These are phyloP conservation scores for Blennius ocellaris DNA, from an alignment of 2,113 vertebrate genomes.

Conservation along the genomic window DNA sequence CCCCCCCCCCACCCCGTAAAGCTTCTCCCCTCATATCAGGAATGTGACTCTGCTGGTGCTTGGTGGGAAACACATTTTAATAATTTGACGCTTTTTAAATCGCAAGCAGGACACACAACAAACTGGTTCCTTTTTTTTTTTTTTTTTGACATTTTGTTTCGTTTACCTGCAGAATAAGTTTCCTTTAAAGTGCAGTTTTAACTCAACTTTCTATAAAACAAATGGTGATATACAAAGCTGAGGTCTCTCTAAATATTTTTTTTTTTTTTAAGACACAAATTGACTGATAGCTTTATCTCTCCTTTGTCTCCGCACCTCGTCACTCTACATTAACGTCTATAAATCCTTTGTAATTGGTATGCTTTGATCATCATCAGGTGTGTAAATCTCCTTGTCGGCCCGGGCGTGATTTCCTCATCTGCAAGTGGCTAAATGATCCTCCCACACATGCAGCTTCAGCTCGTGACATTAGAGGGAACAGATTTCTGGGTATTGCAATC, in stretches of 20 bases:
- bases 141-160: conserved; percentile 3
- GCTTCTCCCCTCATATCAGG: conserved; percentile 21
- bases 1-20: conserved; percentile 4
- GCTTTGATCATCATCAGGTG: conserved; percentile 70
- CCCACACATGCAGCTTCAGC: conserved; percentile 36
- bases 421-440: conserved; percentile 3
- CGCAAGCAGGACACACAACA: neutral
- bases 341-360: conserved; percentile 35
- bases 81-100: neutral
- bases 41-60: conserved; percentile 7
- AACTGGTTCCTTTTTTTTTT: neutral
- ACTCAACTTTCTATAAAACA: conserved; percentile 1
- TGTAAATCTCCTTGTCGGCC: conserved; percentile 52
- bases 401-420: conserved; percentile 25
- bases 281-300: conserved; percentile 19
- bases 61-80: conserved; percentile 3
- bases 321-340: conserved; percentile 41
- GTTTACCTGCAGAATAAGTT: neutral
- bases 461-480: conserved; percentile 15
- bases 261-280: conserved; percentile 12
- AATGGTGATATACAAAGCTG: neutral
- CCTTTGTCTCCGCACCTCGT: conserved; percentile 31
- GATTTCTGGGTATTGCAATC: conserved; percentile 56
- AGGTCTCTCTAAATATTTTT: neutral
- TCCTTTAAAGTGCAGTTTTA: neutral